Conservation (phyloP, 2,888 invertebrate species). For the Epistrophella euchroma region DNA sequence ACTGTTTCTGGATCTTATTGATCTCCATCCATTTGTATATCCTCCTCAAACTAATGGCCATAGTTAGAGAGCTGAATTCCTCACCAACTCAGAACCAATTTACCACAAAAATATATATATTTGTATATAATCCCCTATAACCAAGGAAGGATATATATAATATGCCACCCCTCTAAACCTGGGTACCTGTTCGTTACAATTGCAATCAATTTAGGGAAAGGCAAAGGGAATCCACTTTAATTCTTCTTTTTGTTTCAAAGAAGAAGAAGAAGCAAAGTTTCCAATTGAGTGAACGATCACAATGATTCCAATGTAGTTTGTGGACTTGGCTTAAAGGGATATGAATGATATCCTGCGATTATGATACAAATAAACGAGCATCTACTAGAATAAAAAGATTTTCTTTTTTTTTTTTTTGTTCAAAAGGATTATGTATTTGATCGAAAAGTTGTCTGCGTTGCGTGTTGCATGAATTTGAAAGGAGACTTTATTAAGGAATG, state of each 20-base stretch:
- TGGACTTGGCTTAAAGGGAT: conserved; percentile 40
- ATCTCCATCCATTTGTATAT: conserved; percentile 66
- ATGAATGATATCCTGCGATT: conserved; percentile 56
- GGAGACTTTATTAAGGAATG: not conserved
- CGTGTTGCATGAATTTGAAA: conserved; percentile 60
- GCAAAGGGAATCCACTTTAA: conserved; percentile 48
- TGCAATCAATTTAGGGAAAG: conserved; percentile 64
- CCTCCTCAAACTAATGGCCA: conserved; percentile 6
- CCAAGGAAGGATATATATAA: not conserved
- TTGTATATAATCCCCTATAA: not conserved
- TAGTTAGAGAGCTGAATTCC: conserved; percentile 1
- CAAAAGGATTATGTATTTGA: conserved; percentile 56
- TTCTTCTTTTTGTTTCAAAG: conserved; percentile 15
- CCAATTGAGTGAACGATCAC: conserved; percentile 66
- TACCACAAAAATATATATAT: conserved; percentile 11
- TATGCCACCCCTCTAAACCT: conserved; percentile 1
- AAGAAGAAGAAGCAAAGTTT: conserved; percentile 39
- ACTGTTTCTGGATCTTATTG: conserved; percentile 67
- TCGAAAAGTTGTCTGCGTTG: conserved; percentile 68
- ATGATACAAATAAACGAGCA: conserved; percentile 6
- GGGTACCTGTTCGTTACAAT: conserved; percentile 52
- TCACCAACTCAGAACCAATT: conserved; percentile 6
- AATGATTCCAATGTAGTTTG: conserved; percentile 20
- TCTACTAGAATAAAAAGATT: conserved; percentile 18
- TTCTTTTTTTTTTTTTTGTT: not conserved